Conservation (phyloP, 2,888 invertebrate genomes). For the Macrosiphum euphorbiae region DNA sequence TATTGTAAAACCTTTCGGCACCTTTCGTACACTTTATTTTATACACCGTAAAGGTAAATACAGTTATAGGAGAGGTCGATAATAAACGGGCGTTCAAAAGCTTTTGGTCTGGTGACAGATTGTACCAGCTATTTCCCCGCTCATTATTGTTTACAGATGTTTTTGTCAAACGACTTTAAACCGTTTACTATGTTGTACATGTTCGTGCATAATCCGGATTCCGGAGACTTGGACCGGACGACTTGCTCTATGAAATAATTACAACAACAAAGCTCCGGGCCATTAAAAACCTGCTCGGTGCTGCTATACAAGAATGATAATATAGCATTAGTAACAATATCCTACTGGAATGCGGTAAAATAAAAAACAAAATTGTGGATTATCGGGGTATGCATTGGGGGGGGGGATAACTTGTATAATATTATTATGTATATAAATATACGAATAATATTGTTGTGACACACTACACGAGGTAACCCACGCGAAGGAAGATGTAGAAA, state of each 20-base stretch:
- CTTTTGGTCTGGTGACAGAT: neutral
- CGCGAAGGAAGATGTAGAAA: constrained; percentile 32
- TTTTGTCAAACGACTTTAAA: neutral
- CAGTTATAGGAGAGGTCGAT: neutral
- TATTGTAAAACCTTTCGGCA: neutral
- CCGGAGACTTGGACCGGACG: neutral
- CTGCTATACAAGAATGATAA: neutral
- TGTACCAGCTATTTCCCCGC: neutral
- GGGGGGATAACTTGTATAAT: neutral
- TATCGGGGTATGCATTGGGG: neutral
- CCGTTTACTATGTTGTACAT: neutral
- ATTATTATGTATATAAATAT: neutral
- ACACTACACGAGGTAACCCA: constrained; percentile 36
- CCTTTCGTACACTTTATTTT: neutral
- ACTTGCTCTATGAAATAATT: constrained; percentile 20
- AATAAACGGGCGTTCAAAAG: neutral
- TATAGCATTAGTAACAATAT: neutral
- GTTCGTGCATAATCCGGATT: neutral
- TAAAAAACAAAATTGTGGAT: neutral
- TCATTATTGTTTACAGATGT: neutral
- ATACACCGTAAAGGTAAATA: neutral
- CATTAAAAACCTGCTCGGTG: constrained; percentile 38
- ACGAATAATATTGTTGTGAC: constrained; percentile 18
- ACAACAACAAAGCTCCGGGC: constrained; percentile 21
- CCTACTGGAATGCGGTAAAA: constrained; percentile 22